These are phyloP conservation scores for Harpagifer antarcticus DNA, from an alignment of 2,797 vertebrate species.

Conservation along the genomic window DNA sequence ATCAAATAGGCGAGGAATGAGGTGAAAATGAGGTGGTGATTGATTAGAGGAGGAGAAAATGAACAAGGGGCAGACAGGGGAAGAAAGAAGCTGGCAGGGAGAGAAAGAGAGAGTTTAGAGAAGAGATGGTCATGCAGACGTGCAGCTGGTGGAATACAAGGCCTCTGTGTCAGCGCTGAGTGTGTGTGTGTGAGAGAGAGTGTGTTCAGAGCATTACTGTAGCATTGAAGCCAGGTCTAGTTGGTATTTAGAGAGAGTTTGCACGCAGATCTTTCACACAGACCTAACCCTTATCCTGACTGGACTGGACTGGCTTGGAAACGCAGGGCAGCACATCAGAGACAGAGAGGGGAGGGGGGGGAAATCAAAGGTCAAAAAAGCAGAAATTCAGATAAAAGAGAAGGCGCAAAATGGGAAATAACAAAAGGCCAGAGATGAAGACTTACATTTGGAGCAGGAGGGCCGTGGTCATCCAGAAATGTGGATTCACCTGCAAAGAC, in stretches of 20 bases:
- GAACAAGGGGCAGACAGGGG: conserved; percentile 45
- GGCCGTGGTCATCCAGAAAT: conserved; percentile 93
- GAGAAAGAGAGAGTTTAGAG: conserved; percentile 56
- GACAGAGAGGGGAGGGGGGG: not conserved
- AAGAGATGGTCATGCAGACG: conserved; percentile 68
- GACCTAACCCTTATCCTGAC: conserved; percentile 64
- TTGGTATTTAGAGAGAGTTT: conserved; percentile 72
- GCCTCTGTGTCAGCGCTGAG: conserved; percentile 69
- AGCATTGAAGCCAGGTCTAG: conserved; percentile 61
- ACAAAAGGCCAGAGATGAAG: not conserved
- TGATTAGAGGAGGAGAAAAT: conserved; percentile 52
- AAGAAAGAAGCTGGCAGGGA: conserved; percentile 57
- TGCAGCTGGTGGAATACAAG: conserved; percentile 82
- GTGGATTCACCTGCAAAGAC: conserved; percentile 92
- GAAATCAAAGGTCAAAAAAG: not conserved
- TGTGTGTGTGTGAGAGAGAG: conserved; percentile 44
- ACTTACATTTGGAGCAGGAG: conserved; percentile 89
- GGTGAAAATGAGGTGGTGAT: conserved; percentile 58
- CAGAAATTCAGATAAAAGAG: not conserved
- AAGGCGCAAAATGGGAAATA: conserved; percentile 1
- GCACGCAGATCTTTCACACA: conserved; percentile 63
- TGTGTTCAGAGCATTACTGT: conserved; percentile 73
- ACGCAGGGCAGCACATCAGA: conserved; percentile 52
- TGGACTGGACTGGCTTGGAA: conserved; percentile 49
- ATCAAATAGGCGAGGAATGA: conserved; percentile 24